Conservation (phyloP, 2,888 invertebrate genomes). For the Phyto melanocephala region DNA sequence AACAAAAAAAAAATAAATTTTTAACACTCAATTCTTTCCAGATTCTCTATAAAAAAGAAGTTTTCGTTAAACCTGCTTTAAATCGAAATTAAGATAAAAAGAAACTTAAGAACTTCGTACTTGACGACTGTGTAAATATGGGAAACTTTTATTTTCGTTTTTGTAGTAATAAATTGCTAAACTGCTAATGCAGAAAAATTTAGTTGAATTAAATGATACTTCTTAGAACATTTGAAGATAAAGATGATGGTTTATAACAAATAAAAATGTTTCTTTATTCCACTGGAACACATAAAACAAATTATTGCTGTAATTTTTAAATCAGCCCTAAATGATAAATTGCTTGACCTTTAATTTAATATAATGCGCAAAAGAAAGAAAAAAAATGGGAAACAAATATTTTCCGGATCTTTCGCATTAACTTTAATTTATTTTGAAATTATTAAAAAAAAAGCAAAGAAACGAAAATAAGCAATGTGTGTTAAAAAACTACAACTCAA, state of each 20-base stretch:
- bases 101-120: not conserved
- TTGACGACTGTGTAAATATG: too few relatives aligned
- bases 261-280: constrained; percentile 2
- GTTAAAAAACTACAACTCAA: constrained; percentile 11
- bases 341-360: constrained; percentile 5
- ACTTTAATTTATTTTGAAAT: constrained; percentile 11
- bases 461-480: not conserved
- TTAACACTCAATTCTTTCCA: not conserved
- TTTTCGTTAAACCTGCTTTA: not conserved
- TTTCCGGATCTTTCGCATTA: not conserved
- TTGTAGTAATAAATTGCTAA: too few relatives aligned
- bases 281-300: constrained; percentile 15
- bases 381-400: not conserved
- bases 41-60: not conserved
- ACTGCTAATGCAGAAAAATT: not conserved
- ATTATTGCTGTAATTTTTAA: constrained; percentile 40
- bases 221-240: not conserved
- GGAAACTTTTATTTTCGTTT: too few relatives aligned
- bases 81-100: not conserved
- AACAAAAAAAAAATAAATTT: not conserved
- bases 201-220: not conserved
- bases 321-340: constrained; percentile 19
- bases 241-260: not conserved
- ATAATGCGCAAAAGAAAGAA: not conserved
- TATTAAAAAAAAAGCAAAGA: not conserved